phyloP scores from a whole-genome alignment of 2,888 invertebrate species.

The Sabellastarte sp. region DNA sequence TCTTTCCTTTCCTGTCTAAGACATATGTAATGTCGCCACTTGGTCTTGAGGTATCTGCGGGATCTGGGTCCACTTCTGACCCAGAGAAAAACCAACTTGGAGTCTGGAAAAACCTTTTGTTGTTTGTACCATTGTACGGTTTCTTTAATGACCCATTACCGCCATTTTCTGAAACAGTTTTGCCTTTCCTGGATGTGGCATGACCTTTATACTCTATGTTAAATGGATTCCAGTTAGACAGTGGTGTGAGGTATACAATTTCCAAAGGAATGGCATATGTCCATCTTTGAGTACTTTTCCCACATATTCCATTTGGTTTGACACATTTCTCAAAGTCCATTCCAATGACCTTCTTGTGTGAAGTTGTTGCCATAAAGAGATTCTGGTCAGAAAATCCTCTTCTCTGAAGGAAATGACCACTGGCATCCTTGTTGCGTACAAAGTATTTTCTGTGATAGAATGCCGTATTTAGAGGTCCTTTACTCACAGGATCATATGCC shows the following conservation, averaged over 20 bases:
- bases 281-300: conserved; percentile 20
- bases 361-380: conserved; percentile 38
- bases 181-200: neutral
- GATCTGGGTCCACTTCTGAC: neutral
- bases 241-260: conserved; percentile 43
- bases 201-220: conserved; percentile 25
- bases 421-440: conserved; percentile 6
- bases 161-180: neutral
- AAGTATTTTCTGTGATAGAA: conserved; percentile 15
- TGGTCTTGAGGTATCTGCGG: neutral
- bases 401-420: conserved; percentile 4
- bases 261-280: conserved; percentile 47
- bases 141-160: conserved; percentile 27
- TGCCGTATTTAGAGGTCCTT: conserved; percentile 10
- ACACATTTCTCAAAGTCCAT: conserved; percentile 18
- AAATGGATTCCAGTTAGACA: conserved; percentile 46
- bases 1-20: neutral
- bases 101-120: conserved; percentile 27
- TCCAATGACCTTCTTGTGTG: conserved; percentile 31
- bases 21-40: neutral
- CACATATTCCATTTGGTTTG: neutral
- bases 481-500: conserved; percentile 3
- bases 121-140: conserved; percentile 33
- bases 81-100: conserved; percentile 33
- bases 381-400: conserved; percentile 17